Conservation (phyloP, 2,797 vertebrate species). For the Pygocentrus nattereri region DNA sequence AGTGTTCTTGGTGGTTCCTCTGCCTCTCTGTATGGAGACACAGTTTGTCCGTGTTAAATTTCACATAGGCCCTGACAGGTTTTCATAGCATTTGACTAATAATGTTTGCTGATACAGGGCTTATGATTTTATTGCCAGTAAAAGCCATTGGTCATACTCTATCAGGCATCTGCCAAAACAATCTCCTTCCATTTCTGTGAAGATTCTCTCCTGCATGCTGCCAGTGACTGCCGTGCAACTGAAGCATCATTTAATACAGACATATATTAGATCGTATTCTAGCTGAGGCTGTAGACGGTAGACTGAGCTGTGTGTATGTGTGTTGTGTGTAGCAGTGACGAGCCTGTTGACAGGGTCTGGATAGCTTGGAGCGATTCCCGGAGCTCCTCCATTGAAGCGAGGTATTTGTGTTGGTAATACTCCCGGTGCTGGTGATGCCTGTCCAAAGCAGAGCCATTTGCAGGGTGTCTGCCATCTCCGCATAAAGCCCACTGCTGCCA, state of each 20-base stretch:
- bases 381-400: slow-evolving; percentile 17
- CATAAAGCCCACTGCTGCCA: slow-evolving; percentile 7
- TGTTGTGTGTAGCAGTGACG: background rate
- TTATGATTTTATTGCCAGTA: background rate
- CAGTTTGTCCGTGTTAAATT: background rate
- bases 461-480: background rate
- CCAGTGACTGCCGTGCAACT: background rate
- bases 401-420: slow-evolving; percentile 21
- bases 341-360: slow-evolving; percentile 13
- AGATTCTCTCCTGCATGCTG: background rate
- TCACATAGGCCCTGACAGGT: background rate
- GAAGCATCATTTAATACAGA: slow-evolving; percentile 6
- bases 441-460: slow-evolving; percentile 1
- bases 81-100: background rate
- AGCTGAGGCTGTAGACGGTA: background rate
- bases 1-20: background rate
- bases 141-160: background rate
- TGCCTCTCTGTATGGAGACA: background rate
- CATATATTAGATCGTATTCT: background rate
- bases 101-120: background rate
- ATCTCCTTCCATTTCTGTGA: background rate
- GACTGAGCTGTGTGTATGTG: background rate
- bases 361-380: slow-evolving; percentile 32
- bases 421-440: slow-evolving; percentile 13
- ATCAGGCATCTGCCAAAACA: background rate